Conservation (phyloP, 2,113 vertebrate species). For the Sinocyclocheilus maitianheensis region DNA sequence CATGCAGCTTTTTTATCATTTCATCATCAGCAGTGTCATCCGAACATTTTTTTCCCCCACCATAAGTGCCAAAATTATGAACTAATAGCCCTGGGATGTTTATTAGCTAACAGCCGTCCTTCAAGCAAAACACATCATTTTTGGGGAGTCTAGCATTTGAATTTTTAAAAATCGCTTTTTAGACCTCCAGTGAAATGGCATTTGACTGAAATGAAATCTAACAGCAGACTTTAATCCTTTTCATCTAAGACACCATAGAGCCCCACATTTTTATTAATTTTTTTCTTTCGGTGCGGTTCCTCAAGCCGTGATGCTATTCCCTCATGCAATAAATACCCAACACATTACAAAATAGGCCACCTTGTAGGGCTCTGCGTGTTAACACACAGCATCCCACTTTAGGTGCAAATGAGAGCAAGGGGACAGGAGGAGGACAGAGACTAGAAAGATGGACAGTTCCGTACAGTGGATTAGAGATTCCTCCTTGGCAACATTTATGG, state of each 20-base stretch:
- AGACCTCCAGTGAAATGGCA: constrained; percentile 25
- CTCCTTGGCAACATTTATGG: constrained; percentile 56
- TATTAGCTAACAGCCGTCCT: constrained; percentile 32
- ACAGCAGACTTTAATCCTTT: constrained; percentile 21
- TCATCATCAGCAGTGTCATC: constrained; percentile 26
- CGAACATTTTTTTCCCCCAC: neutral
- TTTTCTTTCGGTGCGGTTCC: constrained; percentile 18
- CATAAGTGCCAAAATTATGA: constrained; percentile 2
- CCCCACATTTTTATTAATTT: neutral
- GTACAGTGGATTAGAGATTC: constrained; percentile 44
- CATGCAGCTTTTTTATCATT: constrained; percentile 26
- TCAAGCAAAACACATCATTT: neutral
- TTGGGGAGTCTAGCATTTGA: neutral
- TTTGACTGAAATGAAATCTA: constrained; percentile 14
- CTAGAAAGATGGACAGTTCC: constrained; percentile 30
- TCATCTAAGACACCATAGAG: constrained; percentile 10
- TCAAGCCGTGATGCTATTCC: constrained; percentile 48
- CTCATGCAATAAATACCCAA: constrained; percentile 65
- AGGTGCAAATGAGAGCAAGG: constrained; percentile 47
- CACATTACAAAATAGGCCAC: constrained; percentile 72
- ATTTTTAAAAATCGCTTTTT: neutral
- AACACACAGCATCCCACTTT: constrained; percentile 66
- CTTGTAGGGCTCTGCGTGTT: constrained; percentile 64
- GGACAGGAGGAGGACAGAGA: constrained; percentile 36
- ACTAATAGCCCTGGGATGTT: constrained; percentile 31